A percentile compares a stretch with the other conserved stretches of the same genome.
Evolutionary conservation across 2,888 invertebrate species (phyloP).

Genomic region (Spialia ferax): DNA sequence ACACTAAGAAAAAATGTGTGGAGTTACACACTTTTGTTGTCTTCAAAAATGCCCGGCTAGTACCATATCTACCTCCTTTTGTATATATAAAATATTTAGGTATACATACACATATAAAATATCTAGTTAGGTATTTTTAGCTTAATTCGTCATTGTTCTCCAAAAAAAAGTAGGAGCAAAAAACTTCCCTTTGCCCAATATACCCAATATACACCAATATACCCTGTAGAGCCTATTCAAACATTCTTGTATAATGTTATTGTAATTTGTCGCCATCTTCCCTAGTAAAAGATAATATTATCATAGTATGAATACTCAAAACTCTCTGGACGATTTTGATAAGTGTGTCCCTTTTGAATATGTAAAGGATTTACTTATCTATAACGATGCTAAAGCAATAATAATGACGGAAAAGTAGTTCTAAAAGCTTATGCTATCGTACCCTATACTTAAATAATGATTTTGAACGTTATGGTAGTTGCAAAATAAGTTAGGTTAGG

Average conservation of each 20-base stretch:
- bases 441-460: too few relatives aligned
- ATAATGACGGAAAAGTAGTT: not conserved
- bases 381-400: not conserved
- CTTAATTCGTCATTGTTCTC: not conserved
- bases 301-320: not conserved
- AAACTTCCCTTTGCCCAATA: not conserved
- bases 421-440: too few relatives aligned
- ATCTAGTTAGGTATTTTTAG: too few relatives aligned
- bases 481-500: too few relatives aligned
- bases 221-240: slow-evolving; percentile 2
- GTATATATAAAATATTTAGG: too few relatives aligned
- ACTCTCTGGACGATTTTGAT: not conserved
- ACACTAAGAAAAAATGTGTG: too few relatives aligned
- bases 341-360: not conserved
- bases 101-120: too few relatives aligned
- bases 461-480: too few relatives aligned
- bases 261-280: slow-evolving; percentile 8
- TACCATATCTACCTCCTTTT: too few relatives aligned
- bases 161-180: not conserved
- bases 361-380: not conserved
- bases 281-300: slow-evolving; percentile 10
- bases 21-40: too few relatives aligned
- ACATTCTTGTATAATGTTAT: slow-evolving; percentile 12
- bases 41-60: too few relatives aligned
- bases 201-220: not conserved